Conservation (phyloP, 2,797 vertebrate genomes). For the Esox lucius region DNA sequence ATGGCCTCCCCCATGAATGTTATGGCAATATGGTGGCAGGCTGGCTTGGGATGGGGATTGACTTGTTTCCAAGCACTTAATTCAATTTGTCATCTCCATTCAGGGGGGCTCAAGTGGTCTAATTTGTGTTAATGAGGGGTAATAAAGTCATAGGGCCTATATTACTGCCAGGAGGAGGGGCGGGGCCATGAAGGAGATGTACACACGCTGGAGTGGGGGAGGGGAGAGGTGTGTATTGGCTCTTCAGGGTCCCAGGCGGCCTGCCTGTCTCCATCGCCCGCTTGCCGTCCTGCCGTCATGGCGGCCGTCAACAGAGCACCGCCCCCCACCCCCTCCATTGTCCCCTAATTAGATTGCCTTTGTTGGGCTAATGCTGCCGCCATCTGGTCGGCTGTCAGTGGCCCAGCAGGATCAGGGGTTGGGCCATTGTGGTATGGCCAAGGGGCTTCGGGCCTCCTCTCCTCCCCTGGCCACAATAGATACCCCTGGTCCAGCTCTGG, state of each 20-base stretch:
- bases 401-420: constrained; percentile 35
- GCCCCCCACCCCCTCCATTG: constrained; percentile 61
- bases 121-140: constrained; percentile 87
- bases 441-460: constrained; percentile 15
- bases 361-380: constrained; percentile 78
- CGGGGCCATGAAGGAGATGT: constrained; percentile 40
- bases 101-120: constrained; percentile 78
- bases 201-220: constrained; percentile 25
- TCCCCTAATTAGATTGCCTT: constrained; percentile 82
- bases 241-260: constrained; percentile 55
- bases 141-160: constrained; percentile 84
- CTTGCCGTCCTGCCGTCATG: constrained; percentile 46
- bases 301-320: constrained; percentile 54
- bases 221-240: constrained; percentile 57
- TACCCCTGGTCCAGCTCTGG: constrained; percentile 49
- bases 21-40: constrained; percentile 76
- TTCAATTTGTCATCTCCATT: constrained; percentile 84
- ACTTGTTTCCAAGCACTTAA: constrained; percentile 83
- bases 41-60: constrained; percentile 68
- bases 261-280: constrained; percentile 49
- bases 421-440: constrained; percentile 35
- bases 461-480: constrained; percentile 53
- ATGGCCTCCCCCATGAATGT: constrained; percentile 67
- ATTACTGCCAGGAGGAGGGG: constrained; percentile 71
- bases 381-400: constrained; percentile 76